phyloP scores from a whole-genome alignment of 2,113 vertebrate species.

The Pluvialis apricaria region DNA sequence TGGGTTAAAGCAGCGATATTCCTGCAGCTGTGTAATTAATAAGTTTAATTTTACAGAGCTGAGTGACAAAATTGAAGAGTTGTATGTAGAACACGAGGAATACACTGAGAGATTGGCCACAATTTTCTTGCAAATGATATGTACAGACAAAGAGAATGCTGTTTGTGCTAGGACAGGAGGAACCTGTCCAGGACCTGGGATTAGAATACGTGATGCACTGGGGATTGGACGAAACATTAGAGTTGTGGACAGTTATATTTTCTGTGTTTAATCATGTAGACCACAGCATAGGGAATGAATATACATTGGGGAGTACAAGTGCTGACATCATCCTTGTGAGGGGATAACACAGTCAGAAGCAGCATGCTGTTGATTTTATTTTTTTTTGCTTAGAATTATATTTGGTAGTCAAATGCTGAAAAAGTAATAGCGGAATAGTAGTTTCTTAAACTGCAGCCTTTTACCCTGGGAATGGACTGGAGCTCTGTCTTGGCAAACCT shows the following conservation, averaged over 20 bases:
- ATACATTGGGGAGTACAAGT: background rate
- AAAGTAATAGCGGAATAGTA: background rate
- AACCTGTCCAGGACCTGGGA: background rate
- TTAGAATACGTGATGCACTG: background rate
- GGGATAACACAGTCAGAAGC: background rate
- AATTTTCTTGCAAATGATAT: background rate
- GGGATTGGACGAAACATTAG: background rate
- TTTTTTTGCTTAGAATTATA: background rate
- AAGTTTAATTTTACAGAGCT: background rate
- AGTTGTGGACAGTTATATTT: background rate
- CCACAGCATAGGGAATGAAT: background rate
- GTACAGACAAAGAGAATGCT: background rate
- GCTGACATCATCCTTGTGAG: background rate
- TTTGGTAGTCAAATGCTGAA: background rate
- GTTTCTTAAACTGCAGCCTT: background rate
- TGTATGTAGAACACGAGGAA: rapidly evolving
- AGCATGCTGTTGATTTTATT: background rate
- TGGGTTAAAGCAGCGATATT: background rate
- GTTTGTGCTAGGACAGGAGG: background rate
- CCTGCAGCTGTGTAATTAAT: background rate
- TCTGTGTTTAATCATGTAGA: background rate
- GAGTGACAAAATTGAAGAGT: background rate
- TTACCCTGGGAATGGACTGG: background rate
- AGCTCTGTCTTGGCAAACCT: slow-evolving; percentile 19
- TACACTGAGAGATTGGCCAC: background rate